A percentile compares a stretch with the other conserved stretches of the same genome.
phyloP scores from a whole-genome alignment of 2,888 invertebrate genomes.

The Leptothorax acervorum region DNA sequence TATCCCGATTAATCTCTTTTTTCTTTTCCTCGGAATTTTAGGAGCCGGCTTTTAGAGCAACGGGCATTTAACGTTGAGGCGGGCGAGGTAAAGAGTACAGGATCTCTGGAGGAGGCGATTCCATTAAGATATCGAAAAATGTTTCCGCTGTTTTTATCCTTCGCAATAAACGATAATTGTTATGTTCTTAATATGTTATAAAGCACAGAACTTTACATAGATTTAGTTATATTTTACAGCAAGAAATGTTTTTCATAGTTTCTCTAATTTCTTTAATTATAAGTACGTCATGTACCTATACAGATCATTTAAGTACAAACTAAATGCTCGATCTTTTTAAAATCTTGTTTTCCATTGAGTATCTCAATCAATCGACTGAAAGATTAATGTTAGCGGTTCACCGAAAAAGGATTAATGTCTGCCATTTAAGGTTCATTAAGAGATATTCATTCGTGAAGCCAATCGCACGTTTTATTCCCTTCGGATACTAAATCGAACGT shows the following conservation, averaged over 20 bases:
- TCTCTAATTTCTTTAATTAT: not conserved
- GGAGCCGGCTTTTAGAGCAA: not conserved
- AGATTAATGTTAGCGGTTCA: conserved; percentile 4
- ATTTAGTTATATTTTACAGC: not conserved
- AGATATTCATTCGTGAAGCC: not conserved
- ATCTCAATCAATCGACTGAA: not conserved
- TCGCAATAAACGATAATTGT: not conserved
- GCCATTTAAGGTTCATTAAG: conserved; percentile 18
- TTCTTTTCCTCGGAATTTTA: conserved; percentile 7
- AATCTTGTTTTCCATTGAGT: not conserved
- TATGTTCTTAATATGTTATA: not conserved
- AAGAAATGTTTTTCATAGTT: not conserved
- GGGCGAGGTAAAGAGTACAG: not conserved
- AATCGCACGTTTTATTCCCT: conserved; percentile 16
- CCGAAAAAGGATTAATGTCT: not conserved
- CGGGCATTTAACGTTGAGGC: not conserved
- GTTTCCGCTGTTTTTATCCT: not conserved
- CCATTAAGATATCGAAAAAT: not conserved
- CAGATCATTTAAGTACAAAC: not conserved
- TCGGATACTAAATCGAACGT: conserved; percentile 25
- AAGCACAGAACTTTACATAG: not conserved
- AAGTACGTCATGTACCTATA: not conserved
- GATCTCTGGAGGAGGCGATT: not conserved
- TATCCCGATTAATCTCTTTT: conserved; percentile 40
- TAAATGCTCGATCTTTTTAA: not conserved